phyloP scores from a whole-genome alignment of 2,888 invertebrate species.

The Athetis lepigone region DNA sequence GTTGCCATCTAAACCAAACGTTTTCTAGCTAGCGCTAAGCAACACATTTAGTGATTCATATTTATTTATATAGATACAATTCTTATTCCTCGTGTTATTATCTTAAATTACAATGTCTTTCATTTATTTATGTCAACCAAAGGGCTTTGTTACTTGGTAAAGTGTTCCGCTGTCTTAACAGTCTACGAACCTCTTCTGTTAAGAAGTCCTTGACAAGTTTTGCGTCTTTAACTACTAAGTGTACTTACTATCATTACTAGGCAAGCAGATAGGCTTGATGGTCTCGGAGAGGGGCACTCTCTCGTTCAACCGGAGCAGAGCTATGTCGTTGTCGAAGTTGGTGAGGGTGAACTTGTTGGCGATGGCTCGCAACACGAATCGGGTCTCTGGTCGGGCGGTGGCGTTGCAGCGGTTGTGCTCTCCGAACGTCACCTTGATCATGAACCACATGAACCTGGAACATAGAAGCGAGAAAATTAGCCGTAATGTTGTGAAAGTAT shows the following conservation, averaged over 20 bases:
- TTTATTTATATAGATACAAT: too few relatives aligned
- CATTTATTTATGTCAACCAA: too few relatives aligned
- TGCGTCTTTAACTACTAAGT: not conserved
- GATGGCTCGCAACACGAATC: slow-evolving; percentile 94
- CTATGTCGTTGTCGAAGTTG: slow-evolving; percentile 97
- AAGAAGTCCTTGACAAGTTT: not conserved
- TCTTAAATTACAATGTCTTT: too few relatives aligned
- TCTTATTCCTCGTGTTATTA: too few relatives aligned
- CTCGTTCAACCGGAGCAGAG: slow-evolving; percentile 95
- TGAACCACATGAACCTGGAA: slow-evolving; percentile 97
- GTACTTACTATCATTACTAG: slow-evolving; percentile 89
- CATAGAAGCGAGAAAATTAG: not conserved
- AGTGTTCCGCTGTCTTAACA: too few relatives aligned
- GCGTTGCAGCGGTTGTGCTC: slow-evolving; percentile 96
- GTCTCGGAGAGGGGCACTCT: slow-evolving; percentile 94
- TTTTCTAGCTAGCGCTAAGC: too few relatives aligned
- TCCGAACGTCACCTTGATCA: slow-evolving; percentile 97
- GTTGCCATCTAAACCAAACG: too few relatives aligned
- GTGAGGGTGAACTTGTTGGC: slow-evolving; percentile 95
- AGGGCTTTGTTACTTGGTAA: too few relatives aligned
- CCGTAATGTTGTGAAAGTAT: too few relatives aligned
- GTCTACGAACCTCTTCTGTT: too few relatives aligned
- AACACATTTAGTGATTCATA: too few relatives aligned
- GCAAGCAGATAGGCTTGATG: slow-evolving; percentile 96
- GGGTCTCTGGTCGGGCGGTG: slow-evolving; percentile 93